Percentiles rank a stretch among this genome's conserved stretches.
Evolutionary conservation across 2,113 vertebrate genomes (phyloP).

Genomic region (Phoxinus phoxinus): DNA sequence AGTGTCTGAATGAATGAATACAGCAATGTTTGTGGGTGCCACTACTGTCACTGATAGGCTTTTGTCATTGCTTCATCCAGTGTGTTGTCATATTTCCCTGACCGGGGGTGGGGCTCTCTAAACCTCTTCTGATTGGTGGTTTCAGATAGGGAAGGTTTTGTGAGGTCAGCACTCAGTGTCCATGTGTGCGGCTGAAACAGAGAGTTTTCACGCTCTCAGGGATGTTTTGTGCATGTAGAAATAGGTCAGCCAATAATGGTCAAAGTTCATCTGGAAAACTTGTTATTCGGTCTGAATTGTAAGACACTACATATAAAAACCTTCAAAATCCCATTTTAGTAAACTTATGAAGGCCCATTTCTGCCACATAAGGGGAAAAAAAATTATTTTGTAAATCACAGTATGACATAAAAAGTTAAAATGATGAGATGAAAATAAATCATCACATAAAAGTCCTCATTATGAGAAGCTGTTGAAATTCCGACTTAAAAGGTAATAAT

Average conservation of each 20-base stretch:
- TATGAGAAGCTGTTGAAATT: too few relatives aligned
- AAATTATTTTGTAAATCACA: too few relatives aligned
- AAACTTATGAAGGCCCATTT: not conserved
- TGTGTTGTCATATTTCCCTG: not conserved
- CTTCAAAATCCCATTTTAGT: not conserved
- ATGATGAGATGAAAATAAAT: too few relatives aligned
- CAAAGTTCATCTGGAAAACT: slow-evolving; percentile 21
- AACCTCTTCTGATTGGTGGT: slow-evolving; percentile 40
- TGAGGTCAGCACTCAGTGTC: not conserved
- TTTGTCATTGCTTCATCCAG: not conserved
- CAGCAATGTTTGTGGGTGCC: not conserved
- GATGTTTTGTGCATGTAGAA: not conserved
- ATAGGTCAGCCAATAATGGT: slow-evolving; percentile 29
- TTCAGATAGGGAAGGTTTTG: not conserved
- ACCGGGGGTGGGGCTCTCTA: not conserved
- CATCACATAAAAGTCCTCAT: too few relatives aligned
- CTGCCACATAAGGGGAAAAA: too few relatives aligned
- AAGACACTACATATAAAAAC: not conserved
- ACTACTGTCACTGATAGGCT: not conserved
- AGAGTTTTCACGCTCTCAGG: not conserved
- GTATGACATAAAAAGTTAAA: too few relatives aligned
- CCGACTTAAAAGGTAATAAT: too few relatives aligned
- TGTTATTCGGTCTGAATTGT: not conserved
- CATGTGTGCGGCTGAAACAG: not conserved
- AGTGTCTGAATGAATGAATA: not conserved